A percentile compares a stretch with the other conserved stretches of the same genome.
Evolutionary conservation across 2,888 invertebrate genomes (phyloP).

Genomic region (Caenorhabditis sp.): DNA sequence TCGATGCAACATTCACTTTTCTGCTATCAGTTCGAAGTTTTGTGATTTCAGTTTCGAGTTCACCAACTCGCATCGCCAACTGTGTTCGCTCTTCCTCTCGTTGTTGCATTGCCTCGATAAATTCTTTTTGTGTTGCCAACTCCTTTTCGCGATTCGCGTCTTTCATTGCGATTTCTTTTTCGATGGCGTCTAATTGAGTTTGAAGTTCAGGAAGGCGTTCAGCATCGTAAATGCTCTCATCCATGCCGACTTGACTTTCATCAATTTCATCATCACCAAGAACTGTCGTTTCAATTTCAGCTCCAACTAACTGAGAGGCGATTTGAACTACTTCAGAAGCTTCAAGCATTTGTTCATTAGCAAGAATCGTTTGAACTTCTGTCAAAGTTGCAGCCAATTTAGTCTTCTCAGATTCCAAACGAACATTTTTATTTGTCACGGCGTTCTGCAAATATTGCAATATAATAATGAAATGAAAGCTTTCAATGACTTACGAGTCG

Average conservation of each 20-base stretch:
- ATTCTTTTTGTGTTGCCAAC: slow-evolving; percentile 21
- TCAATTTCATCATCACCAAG: slow-evolving; percentile 17
- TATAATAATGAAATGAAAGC: not conserved
- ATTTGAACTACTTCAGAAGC: slow-evolving; percentile 12
- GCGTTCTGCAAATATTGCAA: slow-evolving; percentile 14
- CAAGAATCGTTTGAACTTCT: not conserved
- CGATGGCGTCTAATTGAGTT: slow-evolving; percentile 30
- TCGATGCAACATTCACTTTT: slow-evolving; percentile 29
- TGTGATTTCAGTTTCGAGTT: slow-evolving; percentile 37
- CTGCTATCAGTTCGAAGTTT: slow-evolving; percentile 31
- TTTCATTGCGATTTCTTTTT: slow-evolving; percentile 34
- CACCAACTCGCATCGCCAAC: slow-evolving; percentile 19
- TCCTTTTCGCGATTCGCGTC: slow-evolving; percentile 35
- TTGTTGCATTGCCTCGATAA: slow-evolving; percentile 25
- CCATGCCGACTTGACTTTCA: slow-evolving; percentile 10
- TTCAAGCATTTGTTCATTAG: slow-evolving; percentile 29
- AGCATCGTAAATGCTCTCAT: slow-evolving; percentile 27
- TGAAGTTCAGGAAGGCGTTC: slow-evolving; percentile 28
- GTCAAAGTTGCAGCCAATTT: slow-evolving; percentile 8
- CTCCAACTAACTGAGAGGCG: slow-evolving; percentile 12
- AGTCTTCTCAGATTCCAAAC: slow-evolving; percentile 11
- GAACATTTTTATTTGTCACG: slow-evolving; percentile 12
- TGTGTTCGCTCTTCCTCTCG: slow-evolving; percentile 34
- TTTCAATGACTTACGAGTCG: slow-evolving; percentile 15
- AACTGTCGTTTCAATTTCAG: slow-evolving; percentile 9